Evolutionary conservation across 2,888 invertebrate genomes (phyloP).

Genomic region (Didymodactylos carnosus): DNA sequence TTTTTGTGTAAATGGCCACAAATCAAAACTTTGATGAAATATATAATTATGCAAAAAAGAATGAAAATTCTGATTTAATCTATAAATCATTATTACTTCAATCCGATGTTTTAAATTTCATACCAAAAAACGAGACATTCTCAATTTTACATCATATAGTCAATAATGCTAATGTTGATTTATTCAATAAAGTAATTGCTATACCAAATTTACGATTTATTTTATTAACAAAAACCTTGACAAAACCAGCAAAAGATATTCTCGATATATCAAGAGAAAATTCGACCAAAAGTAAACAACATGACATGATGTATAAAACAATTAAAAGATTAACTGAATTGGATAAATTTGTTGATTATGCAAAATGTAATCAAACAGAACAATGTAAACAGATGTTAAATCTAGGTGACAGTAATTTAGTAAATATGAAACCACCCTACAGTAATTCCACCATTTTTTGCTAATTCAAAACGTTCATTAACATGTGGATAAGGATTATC

Average conservation of each 20-base stretch:
- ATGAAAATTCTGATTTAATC: not conserved
- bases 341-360: not conserved
- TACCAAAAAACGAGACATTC: not conserved
- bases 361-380: not conserved
- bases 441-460: constrained; percentile 8
- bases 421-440: not conserved
- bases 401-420: not conserved
- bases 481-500: constrained; percentile 13
- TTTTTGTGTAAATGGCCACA: no score
- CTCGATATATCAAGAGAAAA: not conserved
- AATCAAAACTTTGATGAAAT: not conserved
- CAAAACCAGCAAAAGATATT: not conserved
- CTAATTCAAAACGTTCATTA: constrained; percentile 3
- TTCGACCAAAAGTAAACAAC: not conserved
- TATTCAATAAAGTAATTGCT: not conserved
- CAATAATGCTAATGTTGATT: not conserved
- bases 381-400: not conserved
- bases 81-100: not conserved
- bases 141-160: not conserved
- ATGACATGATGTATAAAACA: not conserved
- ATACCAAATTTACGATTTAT: not conserved
- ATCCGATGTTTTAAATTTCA: not conserved
- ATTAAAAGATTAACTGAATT: not conserved
- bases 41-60: not conserved
- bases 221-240: not conserved